Conservation (phyloP, 2,113 vertebrate species). For the Eurypyga helias region DNA sequence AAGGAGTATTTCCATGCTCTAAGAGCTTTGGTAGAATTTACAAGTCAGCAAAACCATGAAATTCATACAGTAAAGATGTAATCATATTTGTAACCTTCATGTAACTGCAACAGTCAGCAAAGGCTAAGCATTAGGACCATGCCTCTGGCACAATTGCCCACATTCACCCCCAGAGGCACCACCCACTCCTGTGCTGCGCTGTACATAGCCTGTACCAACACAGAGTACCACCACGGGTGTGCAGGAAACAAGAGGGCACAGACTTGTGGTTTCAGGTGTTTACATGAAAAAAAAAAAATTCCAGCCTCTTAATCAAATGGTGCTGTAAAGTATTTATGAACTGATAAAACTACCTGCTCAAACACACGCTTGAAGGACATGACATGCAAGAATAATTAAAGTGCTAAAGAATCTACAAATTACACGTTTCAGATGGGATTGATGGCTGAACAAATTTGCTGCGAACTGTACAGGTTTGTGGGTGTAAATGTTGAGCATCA, state of each 20-base stretch:
- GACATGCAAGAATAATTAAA: background rate
- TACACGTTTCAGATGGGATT: background rate
- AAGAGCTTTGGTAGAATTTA: background rate
- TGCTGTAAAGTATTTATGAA: background rate
- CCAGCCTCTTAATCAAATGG: background rate
- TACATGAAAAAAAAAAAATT: background rate
- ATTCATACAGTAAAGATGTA: background rate
- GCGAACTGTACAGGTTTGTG: background rate
- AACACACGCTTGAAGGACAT: background rate
- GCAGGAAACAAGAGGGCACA: background rate
- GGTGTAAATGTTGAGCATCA: background rate
- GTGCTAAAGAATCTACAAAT: background rate
- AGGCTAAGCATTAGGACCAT: background rate
- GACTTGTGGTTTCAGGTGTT: background rate
- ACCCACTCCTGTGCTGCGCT: background rate
- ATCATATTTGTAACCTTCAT: background rate
- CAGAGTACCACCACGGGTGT: background rate
- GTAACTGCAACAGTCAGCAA: background rate
- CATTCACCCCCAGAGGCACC: background rate
- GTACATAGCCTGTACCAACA: background rate
- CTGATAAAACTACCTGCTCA: background rate
- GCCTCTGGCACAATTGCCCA: background rate
- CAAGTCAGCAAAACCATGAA: background rate
- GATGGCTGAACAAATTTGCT: background rate
- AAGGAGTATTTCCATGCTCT: background rate